Evolutionary conservation across 2,113 vertebrate genomes (phyloP), one percentile per base, ranked within the genome.

Genomic region (Scortum barcoo): DNA sequence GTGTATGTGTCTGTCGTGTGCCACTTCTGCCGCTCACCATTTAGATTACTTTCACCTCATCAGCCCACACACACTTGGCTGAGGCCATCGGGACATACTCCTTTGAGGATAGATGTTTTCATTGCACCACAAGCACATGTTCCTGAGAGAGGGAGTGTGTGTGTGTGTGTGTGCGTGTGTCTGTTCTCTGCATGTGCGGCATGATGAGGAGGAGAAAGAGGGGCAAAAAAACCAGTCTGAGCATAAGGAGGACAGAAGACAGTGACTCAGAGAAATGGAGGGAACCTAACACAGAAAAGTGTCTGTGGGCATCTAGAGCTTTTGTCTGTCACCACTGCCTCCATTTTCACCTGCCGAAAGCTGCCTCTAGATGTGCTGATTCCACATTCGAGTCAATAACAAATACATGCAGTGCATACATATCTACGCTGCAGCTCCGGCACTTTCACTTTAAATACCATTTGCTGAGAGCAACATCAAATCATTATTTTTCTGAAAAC

Each of bases 31-130:
- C 13, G 53, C 79, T 88, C 62, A 84, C 88, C 91, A 89, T 92
- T 90, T 91, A 92, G 91, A 94, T 93, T 93, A 87, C 91, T 92
- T 93, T 93, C 90, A 94, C 93, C 91, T 92, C 92, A 92, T 93
- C 89, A 92, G 86, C 86, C 85, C 80, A 86, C 90, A 74, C 76
- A 72, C 80, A 78, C 79, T 83, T 38, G 87, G 70, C 78, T 75
- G 68, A 78, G 78, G 88, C 88, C 79, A 63, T 33, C 50, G 91
- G 90, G 93, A 93, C 68, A 26, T 33, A 10, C 50, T 84, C 89
- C 83, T 80, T 22, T 28, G 79, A 72, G 92, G 81, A 77, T 72
- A 78, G 75, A 89, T 90, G 86, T 92, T 91, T 92, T 72, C 79
- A 76, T 78, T 68, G 80, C 76, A 24, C 62, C 57, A 76, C 72